A percentile compares a stretch with the other conserved stretches of the same genome.
phyloP scores from a whole-genome alignment of 2,797 vertebrate species.

The Astyanax mexicanus region DNA sequence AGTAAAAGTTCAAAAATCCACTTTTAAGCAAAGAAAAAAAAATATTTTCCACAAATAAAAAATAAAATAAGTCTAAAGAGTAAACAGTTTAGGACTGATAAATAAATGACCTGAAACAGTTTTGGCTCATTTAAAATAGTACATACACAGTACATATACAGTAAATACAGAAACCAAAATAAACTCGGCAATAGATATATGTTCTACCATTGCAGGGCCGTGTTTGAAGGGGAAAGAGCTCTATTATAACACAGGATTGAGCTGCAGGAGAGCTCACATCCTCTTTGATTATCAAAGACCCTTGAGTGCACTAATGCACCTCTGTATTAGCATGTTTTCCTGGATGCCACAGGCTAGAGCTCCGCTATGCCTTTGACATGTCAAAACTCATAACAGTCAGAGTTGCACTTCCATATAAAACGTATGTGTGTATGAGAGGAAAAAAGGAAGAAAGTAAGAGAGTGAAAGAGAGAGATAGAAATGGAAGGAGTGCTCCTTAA shows the following conservation, averaged over 20 bases:
- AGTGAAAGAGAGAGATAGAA: background rate
- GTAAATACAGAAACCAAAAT: background rate
- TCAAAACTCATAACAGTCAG: conserved; percentile 78
- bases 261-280: conserved; percentile 63
- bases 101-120: too few relatives aligned
- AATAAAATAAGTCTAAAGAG: too few relatives aligned
- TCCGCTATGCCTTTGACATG: conserved; percentile 67
- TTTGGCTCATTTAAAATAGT: too few relatives aligned
- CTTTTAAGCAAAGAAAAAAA: background rate
- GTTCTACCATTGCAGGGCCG: conserved; percentile 1
- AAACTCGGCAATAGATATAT: background rate
- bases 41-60: background rate
- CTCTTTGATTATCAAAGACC: conserved; percentile 69
- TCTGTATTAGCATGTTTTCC: conserved; percentile 81
- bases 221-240: background rate
- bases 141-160: too few relatives aligned
- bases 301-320: conserved; percentile 80
- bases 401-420: conserved; percentile 47
- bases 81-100: too few relatives aligned
- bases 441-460: background rate
- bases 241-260: conserved; percentile 29
- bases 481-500: background rate
- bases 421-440: conserved; percentile 35
- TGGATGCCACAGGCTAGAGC: conserved; percentile 76
- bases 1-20: too few relatives aligned